Evolutionary conservation across 2,888 invertebrate species (phyloP).

Genomic region (Aethes cnicana): DNA sequence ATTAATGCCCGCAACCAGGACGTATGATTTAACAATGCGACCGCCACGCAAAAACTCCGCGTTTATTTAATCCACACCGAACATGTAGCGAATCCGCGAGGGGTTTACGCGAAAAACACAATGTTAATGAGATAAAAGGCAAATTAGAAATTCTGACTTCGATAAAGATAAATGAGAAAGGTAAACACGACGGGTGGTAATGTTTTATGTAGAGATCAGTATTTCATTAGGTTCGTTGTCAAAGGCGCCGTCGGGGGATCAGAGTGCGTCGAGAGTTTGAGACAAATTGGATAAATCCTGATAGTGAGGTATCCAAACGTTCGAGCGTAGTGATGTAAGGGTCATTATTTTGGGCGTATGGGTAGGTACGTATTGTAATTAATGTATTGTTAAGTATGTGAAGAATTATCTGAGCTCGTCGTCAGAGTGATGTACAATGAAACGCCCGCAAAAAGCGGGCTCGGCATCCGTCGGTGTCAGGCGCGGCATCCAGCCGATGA

Average conservation of each 20-base stretch:
- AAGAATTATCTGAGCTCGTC: slow-evolving; percentile 35
- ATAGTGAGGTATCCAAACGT: slow-evolving; percentile 7
- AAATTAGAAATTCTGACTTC: slow-evolving; percentile 62
- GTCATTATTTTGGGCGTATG: slow-evolving; percentile 30
- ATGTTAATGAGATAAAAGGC: slow-evolving; percentile 43
- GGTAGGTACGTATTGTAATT: too few species aligned
- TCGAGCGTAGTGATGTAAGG: slow-evolving; percentile 5
- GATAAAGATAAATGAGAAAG: slow-evolving; percentile 70
- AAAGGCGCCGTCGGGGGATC: slow-evolving; percentile 40
- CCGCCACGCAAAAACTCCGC: slow-evolving; percentile 49
- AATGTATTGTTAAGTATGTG: slow-evolving; percentile 37
- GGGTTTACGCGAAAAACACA: slow-evolving; percentile 45
- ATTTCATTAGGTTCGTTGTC: slow-evolving; percentile 63
- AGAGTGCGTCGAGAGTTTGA: slow-evolving; percentile 37
- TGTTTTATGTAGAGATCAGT: slow-evolving; percentile 68
- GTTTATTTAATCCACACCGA: slow-evolving; percentile 48
- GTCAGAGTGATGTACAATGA: slow-evolving; percentile 35
- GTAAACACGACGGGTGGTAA: slow-evolving; percentile 67
- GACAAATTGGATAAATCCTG: slow-evolving; percentile 36
- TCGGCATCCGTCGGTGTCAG: slow-evolving; percentile 29
- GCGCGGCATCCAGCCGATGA: slow-evolving; percentile 43
- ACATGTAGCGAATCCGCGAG: slow-evolving; percentile 40
- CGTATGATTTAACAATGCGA: slow-evolving; percentile 60
- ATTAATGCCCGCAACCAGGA: slow-evolving; percentile 58
- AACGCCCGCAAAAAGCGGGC: slow-evolving; percentile 37